These are phyloP conservation scores for Pomacea maculata DNA, from an alignment of 1,140 invertebrate species.

Conservation along the genomic window DNA sequence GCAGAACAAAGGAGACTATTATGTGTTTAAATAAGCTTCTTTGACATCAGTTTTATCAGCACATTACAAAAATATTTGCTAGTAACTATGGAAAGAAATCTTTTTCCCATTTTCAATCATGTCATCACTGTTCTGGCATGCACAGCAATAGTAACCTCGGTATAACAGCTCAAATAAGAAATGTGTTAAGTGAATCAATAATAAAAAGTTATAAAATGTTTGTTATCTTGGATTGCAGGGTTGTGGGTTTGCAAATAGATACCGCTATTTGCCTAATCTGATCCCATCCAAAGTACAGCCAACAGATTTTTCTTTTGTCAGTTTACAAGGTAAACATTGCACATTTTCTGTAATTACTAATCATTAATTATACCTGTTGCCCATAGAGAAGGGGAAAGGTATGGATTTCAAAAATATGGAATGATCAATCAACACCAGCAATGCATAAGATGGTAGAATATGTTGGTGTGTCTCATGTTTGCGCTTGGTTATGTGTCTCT, in stretches of 20 bases:
- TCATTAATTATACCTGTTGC: no score
- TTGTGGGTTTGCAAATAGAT: conserved; percentile 82
- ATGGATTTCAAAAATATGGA: background rate
- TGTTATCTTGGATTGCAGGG: conserved; percentile 69
- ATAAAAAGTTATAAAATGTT: conserved; percentile 2
- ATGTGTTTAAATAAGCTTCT: no score
- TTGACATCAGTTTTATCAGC: no score
- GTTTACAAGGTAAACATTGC: conserved; percentile 65
- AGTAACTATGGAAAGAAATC: no score
- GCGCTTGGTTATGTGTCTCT: background rate
- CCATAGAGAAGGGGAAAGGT: no score
- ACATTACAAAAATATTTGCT: no score
- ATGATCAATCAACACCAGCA: background rate
- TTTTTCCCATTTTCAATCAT: no score
- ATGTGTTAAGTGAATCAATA: no score
- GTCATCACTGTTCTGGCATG: no score
- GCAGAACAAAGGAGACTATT: no score
- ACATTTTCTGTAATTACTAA: background rate
- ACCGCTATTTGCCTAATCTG: conserved; percentile 73
- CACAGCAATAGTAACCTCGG: no score
- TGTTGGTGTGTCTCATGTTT: conserved; percentile 6
- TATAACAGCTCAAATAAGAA: no score
- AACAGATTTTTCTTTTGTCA: conserved; percentile 64
- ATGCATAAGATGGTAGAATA: background rate
- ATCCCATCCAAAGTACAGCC: conserved; percentile 58